Conservation (phyloP, 2,797 vertebrate genomes). For the Delichon dasypus region DNA sequence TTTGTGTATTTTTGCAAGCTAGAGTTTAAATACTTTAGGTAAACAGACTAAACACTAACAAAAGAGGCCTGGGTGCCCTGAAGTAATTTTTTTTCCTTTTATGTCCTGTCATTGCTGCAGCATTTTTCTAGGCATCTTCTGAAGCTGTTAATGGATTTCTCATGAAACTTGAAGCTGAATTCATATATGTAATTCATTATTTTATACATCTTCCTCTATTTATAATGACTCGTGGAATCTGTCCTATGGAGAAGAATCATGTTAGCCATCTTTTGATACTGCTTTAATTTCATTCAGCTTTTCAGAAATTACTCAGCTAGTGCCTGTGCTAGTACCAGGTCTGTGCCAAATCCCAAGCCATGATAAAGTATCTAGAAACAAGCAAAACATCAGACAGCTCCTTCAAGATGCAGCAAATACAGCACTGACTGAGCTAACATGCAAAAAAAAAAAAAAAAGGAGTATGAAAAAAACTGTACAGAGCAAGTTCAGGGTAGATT, state of each 20-base stretch:
- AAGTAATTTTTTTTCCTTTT: neutral
- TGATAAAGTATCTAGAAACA: neutral
- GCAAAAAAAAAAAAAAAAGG: neutral
- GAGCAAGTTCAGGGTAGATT: neutral
- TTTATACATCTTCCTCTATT: neutral
- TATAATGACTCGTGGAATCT: neutral
- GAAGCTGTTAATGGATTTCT: neutral
- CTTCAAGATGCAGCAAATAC: neutral
- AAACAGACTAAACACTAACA: neutral
- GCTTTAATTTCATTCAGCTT: neutral
- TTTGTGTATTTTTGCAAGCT: constrained; percentile 62
- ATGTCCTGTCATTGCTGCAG: neutral
- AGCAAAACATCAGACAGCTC: neutral
- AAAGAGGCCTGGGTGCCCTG: neutral
- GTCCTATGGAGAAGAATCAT: neutral
- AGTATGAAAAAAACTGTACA: neutral
- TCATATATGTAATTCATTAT: neutral
- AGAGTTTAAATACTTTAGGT: neutral
- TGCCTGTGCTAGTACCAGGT: neutral
- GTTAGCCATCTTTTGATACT: neutral
- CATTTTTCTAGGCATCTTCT: neutral
- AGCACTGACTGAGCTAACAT: neutral
- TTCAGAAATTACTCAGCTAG: neutral
- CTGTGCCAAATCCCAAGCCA: neutral
- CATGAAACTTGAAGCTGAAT: neutral